phyloP scores from a whole-genome alignment of 2,888 invertebrate genomes.

The Monochamus alternatus region DNA sequence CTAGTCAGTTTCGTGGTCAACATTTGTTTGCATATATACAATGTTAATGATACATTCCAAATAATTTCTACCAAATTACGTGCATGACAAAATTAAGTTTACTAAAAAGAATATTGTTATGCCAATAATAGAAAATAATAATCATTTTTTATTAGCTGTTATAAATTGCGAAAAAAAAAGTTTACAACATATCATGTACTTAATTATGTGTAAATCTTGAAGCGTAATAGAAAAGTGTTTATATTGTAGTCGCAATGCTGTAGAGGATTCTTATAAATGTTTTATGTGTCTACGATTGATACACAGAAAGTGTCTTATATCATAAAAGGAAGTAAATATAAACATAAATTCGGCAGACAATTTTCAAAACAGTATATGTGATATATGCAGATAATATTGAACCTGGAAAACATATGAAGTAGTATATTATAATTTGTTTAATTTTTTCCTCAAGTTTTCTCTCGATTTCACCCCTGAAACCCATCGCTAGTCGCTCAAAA shows the following conservation, averaged over 20 bases:
- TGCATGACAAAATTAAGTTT: neutral
- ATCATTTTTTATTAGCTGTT: neutral
- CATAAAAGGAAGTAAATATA: neutral
- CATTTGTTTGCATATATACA: conserved; percentile 23
- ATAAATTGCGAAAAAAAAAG: neutral
- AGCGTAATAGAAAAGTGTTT: neutral
- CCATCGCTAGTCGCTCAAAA: no score
- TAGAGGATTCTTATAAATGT: neutral
- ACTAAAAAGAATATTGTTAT: neutral
- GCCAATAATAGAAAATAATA: neutral
- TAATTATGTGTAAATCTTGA: neutral
- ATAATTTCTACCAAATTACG: neutral
- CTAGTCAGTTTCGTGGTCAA: conserved; percentile 36
- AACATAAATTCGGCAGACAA: neutral
- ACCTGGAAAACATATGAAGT: no score
- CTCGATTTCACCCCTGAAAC: no score
- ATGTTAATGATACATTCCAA: conserved; percentile 10
- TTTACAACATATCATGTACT: neutral
- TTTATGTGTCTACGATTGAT: neutral
- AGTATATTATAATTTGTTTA: no score
- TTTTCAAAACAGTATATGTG: neutral
- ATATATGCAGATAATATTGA: neutral
- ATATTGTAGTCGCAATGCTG: neutral
- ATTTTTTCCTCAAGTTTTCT: no score
- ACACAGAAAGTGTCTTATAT: neutral